phyloP scores from a whole-genome alignment of 2,888 invertebrate genomes.

The Andrena marginata region DNA sequence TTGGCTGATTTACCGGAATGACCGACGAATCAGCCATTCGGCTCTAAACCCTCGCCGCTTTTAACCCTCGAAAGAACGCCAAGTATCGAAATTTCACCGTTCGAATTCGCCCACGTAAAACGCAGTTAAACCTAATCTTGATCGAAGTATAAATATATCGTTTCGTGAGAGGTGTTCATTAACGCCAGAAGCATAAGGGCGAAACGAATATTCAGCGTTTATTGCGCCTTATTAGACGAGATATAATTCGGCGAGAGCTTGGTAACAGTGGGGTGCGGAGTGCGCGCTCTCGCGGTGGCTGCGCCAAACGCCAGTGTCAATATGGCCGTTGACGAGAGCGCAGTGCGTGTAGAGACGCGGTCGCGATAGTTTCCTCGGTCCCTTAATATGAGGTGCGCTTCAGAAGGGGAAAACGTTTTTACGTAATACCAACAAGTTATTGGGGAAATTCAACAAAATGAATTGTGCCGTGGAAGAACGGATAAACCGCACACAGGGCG shows the following conservation, averaged over 20 bases:
- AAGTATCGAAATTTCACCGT: constrained; percentile 50
- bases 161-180: background rate
- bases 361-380: constrained; percentile 60
- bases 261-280: constrained; percentile 51
- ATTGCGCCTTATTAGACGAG: constrained; percentile 12
- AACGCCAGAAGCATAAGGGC: background rate
- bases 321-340: constrained; percentile 74
- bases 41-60: constrained; percentile 57
- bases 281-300: constrained; percentile 68
- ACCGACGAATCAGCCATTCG: constrained; percentile 62
- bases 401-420: constrained; percentile 48
- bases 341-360: constrained; percentile 64
- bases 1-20: constrained; percentile 59
- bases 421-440: constrained; percentile 58
- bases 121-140: background rate
- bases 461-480: constrained; percentile 48
- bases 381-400: constrained; percentile 61
- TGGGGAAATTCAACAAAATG: constrained; percentile 43
- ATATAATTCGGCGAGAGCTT: constrained; percentile 18
- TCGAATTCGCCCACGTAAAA: background rate
- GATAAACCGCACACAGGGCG: constrained; percentile 24
- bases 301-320: constrained; percentile 73
- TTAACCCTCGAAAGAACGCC: constrained; percentile 37
- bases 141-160: background rate
- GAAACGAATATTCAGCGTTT: background rate